Conservation (phyloP, 2,797 vertebrate genomes). For the Melanogrammus aeglefinus region DNA sequence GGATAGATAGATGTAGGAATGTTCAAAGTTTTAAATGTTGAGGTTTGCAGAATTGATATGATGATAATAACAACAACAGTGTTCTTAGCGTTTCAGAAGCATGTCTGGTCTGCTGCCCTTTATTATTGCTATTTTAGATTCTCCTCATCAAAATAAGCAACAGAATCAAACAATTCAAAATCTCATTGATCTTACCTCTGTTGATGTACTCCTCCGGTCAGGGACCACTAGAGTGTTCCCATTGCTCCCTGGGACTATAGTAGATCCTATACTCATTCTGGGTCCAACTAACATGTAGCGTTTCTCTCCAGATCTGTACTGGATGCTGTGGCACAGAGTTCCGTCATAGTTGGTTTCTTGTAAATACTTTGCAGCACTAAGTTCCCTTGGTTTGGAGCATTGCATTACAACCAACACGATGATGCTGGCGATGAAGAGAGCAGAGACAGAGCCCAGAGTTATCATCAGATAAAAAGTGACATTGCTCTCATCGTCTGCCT, state of each 20-base stretch:
- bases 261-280: constrained; percentile 66
- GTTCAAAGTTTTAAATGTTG: background rate
- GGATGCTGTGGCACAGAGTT: constrained; percentile 65
- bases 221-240: constrained; percentile 42
- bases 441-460: constrained; percentile 53
- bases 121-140: constrained; percentile 16
- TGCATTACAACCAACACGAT: constrained; percentile 56
- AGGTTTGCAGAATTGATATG: background rate
- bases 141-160: too few relatives aligned
- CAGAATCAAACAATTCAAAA: too few relatives aligned
- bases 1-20: too few relatives aligned
- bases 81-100: constrained; percentile 11
- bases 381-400: constrained; percentile 52
- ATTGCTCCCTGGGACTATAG: constrained; percentile 56
- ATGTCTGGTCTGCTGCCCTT: constrained; percentile 31
- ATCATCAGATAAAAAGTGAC: constrained; percentile 54
- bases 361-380: constrained; percentile 49
- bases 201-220: constrained; percentile 5
- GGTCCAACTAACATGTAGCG: constrained; percentile 69
- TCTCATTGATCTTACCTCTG: background rate
- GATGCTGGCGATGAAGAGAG: constrained; percentile 56
- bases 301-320: constrained; percentile 69
- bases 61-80: background rate
- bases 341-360: constrained; percentile 53
- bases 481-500: constrained; percentile 25